Base-by-base conservation (phyloP, 37 sponge, comb jelly and placozoan species). In the Dysidea cf. avara region DNA sequence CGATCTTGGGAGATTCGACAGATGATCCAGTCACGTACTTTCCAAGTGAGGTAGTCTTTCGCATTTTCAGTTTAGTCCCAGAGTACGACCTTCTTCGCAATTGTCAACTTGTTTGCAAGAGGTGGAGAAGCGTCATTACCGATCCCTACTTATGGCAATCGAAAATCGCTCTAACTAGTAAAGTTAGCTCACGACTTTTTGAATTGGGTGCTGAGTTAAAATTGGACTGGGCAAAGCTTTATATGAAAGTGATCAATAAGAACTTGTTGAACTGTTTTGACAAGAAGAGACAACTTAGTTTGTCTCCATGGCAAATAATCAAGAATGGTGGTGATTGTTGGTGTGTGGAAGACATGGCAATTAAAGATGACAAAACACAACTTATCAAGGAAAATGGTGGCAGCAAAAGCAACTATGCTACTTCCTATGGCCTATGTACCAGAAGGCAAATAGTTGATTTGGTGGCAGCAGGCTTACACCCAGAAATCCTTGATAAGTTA, bases 201-300 rank as follows among this genome's bases (percentile, higher is more conserved):
- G 39, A 32, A 21, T 25, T 71, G 20, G 29, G 64, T 16, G 0
- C 20, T 43, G 32, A 53, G 17, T 43, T 43, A 43, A 43, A 43
- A 43, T 20, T 78, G 18, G 39, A 85, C 53, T 85, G 84, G 84
- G 30, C 78, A 20, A 69, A 75, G 53, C 46, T 83, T 54, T 83
- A 38, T 60, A 11, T 71, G 26, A 61, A 53, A 11, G 46, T 65
- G 0, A 53, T 64, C n/a, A 18, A 53, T 48, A 22, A 50, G 16
- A 83, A 83, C 57, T 37, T 77, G 3, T 36, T 83, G 48, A 83
- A 46, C 31, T 17, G n/a, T n/a, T 58, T 77, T 11, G 71, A 34
- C 18, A 1, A 9, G 22, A 31, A 73, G 17, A 52, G 31, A 3
- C 31, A 67, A 31, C 53, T 83, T 0, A 69, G 69, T 40, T 52